Evolutionary conservation across 2,113 vertebrate species (phyloP).

Genomic region (Larimichthys polyactis): DNA sequence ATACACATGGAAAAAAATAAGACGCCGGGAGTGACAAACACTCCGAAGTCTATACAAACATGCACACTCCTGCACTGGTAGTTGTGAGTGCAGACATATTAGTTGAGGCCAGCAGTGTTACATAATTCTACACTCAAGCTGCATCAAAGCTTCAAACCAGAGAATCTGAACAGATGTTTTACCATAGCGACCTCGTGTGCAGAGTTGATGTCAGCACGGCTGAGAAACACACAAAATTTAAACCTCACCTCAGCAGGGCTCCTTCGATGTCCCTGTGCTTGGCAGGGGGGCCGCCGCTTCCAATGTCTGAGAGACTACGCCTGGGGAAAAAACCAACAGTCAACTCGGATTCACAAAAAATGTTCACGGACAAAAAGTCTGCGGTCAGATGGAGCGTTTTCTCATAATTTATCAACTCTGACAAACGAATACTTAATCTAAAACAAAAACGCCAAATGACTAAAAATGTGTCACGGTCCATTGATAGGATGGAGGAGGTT

Average conservation of each 20-base stretch:
- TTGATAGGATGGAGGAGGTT: too few species aligned
- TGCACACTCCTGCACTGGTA: neutral
- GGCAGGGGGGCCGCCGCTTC: conserved; percentile 93
- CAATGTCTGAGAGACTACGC: conserved; percentile 97
- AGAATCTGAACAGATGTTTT: neutral
- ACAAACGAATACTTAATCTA: too few species aligned
- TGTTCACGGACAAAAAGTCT: too few species aligned
- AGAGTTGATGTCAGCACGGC: neutral
- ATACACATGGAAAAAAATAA: neutral
- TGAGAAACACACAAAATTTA: neutral
- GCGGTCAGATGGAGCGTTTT: neutral
- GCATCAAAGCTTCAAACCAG: neutral
- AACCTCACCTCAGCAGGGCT: conserved; percentile 91
- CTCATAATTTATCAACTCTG: neutral
- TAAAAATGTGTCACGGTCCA: neutral
- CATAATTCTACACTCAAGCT: neutral
- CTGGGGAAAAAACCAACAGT: conserved; percentile 69
- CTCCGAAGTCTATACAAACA: neutral
- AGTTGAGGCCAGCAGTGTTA: too few species aligned
- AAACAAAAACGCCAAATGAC: neutral
- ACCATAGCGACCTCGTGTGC: neutral
- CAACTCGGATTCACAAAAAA: neutral
- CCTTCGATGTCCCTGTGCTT: conserved; percentile 98
- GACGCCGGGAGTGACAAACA: neutral
- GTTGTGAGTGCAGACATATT: neutral